Conservation (phyloP, 2,888 invertebrate species). For the Chouioia cunea region DNA sequence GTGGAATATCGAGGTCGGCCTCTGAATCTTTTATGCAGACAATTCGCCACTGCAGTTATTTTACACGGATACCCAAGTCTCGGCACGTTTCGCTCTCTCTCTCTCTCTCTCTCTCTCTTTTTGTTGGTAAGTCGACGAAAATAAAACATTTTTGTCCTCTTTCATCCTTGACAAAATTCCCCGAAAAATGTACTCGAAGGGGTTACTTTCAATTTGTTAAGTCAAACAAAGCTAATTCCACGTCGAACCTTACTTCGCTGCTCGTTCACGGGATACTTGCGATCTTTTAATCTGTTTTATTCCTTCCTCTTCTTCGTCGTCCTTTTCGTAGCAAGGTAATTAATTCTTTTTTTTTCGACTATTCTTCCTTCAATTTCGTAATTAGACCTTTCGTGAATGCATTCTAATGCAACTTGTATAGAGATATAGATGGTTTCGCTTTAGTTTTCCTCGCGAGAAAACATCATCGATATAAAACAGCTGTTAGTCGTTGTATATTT, state of each 20-base stretch:
- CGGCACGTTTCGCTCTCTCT: background rate
- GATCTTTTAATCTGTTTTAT: constrained; percentile 59
- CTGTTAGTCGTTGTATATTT: no score
- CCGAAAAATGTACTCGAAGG: constrained; percentile 33
- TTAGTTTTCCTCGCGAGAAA: no score
- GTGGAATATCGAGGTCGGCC: constrained; percentile 51
- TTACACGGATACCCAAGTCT: constrained; percentile 52
- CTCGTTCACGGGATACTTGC: constrained; percentile 40
- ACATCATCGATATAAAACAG: no score
- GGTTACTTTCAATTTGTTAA: constrained; percentile 66
- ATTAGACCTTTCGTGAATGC: background rate
- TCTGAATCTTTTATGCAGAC: constrained; percentile 66
- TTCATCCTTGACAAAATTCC: no score
- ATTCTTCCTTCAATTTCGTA: constrained; percentile 1
- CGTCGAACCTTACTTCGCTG: no score
- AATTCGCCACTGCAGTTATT: constrained; percentile 66
- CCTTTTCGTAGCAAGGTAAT: constrained; percentile 10
- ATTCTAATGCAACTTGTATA: no score
- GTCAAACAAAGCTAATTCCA: constrained; percentile 51
- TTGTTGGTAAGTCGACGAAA: constrained; percentile 30
- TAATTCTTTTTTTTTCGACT: constrained; percentile 27
- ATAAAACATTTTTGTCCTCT: no score
- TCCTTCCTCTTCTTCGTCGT: constrained; percentile 11
- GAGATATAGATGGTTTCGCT: no score
- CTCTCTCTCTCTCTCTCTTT: constrained; percentile 40